These are phyloP conservation scores for Brachionus manjavacas DNA, from an alignment of 1,140 invertebrate species.

Conservation along the genomic window DNA sequence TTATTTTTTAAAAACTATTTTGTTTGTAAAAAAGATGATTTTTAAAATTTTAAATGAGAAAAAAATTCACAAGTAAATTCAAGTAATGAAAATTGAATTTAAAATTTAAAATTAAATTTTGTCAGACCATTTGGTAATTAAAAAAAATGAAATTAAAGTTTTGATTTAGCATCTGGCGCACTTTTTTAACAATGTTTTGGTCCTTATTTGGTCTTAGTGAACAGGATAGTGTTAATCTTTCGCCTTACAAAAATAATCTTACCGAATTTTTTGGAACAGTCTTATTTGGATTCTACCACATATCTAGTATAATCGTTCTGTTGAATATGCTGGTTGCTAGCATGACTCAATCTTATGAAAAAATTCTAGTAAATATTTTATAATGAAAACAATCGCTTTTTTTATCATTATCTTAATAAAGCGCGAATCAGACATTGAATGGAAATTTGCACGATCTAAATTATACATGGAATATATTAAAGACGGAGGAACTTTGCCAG, in stretches of 20 bases:
- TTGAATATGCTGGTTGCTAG: slow-evolving; percentile 62
- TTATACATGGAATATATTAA: slow-evolving; percentile 89
- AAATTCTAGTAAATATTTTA: slow-evolving; percentile 55
- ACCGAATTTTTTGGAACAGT: slow-evolving; percentile 51
- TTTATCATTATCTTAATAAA: slow-evolving; percentile 49
- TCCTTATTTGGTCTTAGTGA: slow-evolving; percentile 69
- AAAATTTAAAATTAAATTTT: too few relatives aligned
- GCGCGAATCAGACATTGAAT: slow-evolving; percentile 80
- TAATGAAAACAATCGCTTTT: neutral
- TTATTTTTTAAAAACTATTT: neutral
- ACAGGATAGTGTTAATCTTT: slow-evolving; percentile 64
- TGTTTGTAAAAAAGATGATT: too few relatives aligned
- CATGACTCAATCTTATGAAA: slow-evolving; percentile 61
- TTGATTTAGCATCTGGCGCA: slow-evolving; percentile 60
- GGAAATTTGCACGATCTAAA: slow-evolving; percentile 82
- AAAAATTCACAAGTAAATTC: too few relatives aligned
- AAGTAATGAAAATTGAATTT: too few relatives aligned
- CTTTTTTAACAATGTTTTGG: slow-evolving; percentile 70
- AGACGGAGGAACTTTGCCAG: slow-evolving; percentile 74
- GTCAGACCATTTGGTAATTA: too few relatives aligned
- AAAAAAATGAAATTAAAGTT: neutral
- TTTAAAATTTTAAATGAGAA: too few relatives aligned
- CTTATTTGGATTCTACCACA: slow-evolving; percentile 54
- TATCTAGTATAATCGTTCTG: slow-evolving; percentile 59
- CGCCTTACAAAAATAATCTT: slow-evolving; percentile 46